These are phyloP conservation scores for Odocoileus hemionus DNA, from an alignment of 2,113 vertebrate genomes.

Conservation along the genomic window DNA sequence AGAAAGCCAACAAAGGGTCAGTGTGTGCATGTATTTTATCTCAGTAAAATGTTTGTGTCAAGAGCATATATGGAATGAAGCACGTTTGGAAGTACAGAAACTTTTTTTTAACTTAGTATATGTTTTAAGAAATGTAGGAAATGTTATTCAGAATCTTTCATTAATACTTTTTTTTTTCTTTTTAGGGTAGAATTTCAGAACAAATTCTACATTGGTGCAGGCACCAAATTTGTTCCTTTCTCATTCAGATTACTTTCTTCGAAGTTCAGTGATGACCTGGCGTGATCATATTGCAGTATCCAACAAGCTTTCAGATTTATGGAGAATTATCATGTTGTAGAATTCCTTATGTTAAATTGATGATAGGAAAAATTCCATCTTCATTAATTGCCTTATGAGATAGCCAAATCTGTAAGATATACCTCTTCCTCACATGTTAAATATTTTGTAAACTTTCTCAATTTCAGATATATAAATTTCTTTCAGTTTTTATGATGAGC, in stretches of 20 bases:
- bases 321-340: constrained; percentile 64
- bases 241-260: constrained; percentile 90
- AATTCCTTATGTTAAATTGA: constrained; percentile 58
- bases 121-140: neutral
- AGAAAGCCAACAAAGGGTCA: accelerated
- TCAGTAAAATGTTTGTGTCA: neutral
- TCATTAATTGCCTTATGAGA: constrained; percentile 85
- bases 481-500: constrained; percentile 64
- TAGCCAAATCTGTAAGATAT: constrained; percentile 82
- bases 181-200: constrained; percentile 99
- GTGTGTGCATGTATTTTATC: neutral
- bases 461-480: constrained; percentile 61
- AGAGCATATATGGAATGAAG: neutral
- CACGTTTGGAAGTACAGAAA: neutral
- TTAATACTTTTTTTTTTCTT: constrained; percentile 35
- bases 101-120: neutral
- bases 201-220: constrained; percentile 94
- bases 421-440: constrained; percentile 76
- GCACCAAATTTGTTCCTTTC: constrained; percentile 95
- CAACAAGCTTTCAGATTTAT: constrained; percentile 36
- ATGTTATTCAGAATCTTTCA: neutral
- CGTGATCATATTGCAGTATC: constrained; percentile 75
- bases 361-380: constrained; percentile 65
- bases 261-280: constrained; percentile 84
- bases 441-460: constrained; percentile 70